A percentile compares a stretch with the other conserved stretches of the same genome.
Conservation (phyloP, 2,797 vertebrate genomes). For the Serranus cabrilla region DNA sequence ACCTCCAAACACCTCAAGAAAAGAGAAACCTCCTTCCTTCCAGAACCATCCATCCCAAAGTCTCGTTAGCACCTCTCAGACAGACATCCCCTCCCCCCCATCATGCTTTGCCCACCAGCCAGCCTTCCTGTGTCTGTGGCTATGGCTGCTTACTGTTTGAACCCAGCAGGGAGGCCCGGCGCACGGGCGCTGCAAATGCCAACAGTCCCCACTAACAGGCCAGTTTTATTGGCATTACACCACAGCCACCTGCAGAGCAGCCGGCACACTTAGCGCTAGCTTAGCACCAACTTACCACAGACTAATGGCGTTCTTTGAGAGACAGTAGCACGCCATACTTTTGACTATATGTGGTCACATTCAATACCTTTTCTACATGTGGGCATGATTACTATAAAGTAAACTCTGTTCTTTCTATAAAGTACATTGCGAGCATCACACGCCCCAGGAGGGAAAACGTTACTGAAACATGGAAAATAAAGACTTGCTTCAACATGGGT, state of each 20-base stretch:
- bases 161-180: constrained; percentile 73
- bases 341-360: constrained; percentile 8
- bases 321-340: constrained; percentile 49
- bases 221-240: constrained; percentile 75
- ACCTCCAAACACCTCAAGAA: constrained; percentile 29
- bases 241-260: constrained; percentile 78
- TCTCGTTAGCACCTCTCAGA: constrained; percentile 70
- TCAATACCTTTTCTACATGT: constrained; percentile 13
- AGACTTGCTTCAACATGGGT: constrained; percentile 6
- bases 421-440: not conserved
- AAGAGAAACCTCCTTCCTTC: constrained; percentile 19
- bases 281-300: constrained; percentile 60
- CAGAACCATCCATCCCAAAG: constrained; percentile 28
- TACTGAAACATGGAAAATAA: constrained; percentile 12
- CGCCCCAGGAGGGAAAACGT: not conserved
- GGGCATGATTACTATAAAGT: constrained; percentile 16
- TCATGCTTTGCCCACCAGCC: constrained; percentile 52
- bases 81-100: constrained; percentile 55
- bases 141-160: constrained; percentile 71
- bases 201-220: constrained; percentile 68
- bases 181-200: constrained; percentile 56
- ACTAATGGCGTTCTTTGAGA: constrained; percentile 64
- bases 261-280: constrained; percentile 54
- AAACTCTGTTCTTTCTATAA: constrained; percentile 26
- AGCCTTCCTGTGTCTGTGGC: constrained; percentile 71